Evolutionary conservation across 2,888 invertebrate genomes (phyloP).

Genomic region (Periphyllus acericola): DNA sequence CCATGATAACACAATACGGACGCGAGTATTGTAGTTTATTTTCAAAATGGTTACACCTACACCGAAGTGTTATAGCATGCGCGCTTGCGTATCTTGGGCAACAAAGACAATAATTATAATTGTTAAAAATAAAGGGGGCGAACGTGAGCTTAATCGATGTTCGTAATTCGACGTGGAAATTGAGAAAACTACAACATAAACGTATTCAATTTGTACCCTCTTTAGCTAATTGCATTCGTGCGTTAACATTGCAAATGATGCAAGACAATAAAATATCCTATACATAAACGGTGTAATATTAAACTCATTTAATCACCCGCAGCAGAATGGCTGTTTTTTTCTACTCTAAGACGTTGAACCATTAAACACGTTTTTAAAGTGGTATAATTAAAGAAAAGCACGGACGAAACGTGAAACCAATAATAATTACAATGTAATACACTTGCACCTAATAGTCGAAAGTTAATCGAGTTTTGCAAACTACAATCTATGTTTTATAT

Average conservation of each 20-base stretch:
- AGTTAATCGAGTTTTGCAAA: constrained; percentile 5
- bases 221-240: constrained; percentile 9
- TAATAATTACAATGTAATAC: not conserved
- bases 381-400: not conserved
- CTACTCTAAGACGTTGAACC: not conserved
- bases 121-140: not conserved
- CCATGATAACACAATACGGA: not conserved
- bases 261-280: not conserved
- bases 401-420: not conserved
- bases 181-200: constrained; percentile 4
- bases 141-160: constrained; percentile 3
- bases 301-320: not conserved
- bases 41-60: not conserved
- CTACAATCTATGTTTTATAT: not conserved
- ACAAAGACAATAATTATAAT: constrained; percentile 9
- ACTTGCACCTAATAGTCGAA: not conserved
- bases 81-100: not conserved
- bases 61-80: not conserved
- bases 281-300: not conserved
- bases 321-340: not conserved
- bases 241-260: constrained; percentile 10
- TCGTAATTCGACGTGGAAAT: constrained; percentile 1
- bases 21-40: not conserved
- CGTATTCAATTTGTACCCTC: not conserved
- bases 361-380: constrained; percentile 27